phyloP scores from a whole-genome alignment of 2,113 vertebrate genomes.

The Centropus unirufus region DNA sequence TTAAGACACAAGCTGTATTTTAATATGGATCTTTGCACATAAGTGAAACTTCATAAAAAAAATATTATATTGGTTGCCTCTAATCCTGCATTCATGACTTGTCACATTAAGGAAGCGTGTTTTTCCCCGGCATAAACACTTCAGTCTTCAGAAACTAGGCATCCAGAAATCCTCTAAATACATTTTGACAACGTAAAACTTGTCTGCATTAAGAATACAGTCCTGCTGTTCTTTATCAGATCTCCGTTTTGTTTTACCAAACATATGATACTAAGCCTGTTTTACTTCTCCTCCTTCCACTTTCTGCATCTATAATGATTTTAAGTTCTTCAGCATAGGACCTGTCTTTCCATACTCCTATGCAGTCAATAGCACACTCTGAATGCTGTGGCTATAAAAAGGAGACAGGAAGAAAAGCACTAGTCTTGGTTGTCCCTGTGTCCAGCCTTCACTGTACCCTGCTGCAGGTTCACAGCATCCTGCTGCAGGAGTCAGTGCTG shows the following conservation, averaged over 20 bases:
- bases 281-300: not conserved
- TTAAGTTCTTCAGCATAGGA: not conserved
- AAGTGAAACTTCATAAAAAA: not conserved
- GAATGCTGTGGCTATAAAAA: not conserved
- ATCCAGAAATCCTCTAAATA: not conserved
- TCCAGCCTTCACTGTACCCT: not conserved
- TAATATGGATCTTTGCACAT: not conserved
- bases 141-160: not conserved
- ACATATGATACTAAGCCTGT: fast-evolving
- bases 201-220: not conserved
- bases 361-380: not conserved
- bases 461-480: not conserved
- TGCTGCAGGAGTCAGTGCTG: not conserved
- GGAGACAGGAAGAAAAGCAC: not conserved
- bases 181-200: not conserved
- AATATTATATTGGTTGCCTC: not conserved
- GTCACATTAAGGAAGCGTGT: not conserved
- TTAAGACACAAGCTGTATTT: not conserved
- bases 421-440: not conserved
- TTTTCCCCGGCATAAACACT: not conserved
- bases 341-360: not conserved
- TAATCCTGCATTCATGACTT: not conserved
- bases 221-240: not conserved
- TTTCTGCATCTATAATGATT: not conserved
- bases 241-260: not conserved